Evolutionary conservation across 2,113 vertebrate species (phyloP).

Genomic region (Xyrauchen texanus): DNA sequence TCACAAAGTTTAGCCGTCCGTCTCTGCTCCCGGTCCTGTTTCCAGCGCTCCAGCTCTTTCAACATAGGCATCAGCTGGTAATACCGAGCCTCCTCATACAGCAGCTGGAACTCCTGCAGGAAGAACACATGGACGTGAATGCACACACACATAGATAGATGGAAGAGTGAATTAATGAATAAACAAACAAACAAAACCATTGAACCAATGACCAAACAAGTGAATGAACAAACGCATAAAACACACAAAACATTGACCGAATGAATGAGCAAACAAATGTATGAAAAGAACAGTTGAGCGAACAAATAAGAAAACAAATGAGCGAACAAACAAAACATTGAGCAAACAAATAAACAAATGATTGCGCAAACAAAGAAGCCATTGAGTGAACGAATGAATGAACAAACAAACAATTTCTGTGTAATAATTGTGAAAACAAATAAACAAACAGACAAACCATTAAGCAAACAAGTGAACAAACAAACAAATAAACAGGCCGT

Average conservation of each 20-base stretch:
- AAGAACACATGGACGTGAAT: constrained; percentile 1
- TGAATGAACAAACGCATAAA: not conserved
- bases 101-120: constrained; percentile 91
- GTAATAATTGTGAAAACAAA: not conserved
- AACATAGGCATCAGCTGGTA: constrained; percentile 98
- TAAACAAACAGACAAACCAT: not conserved
- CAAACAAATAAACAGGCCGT: not conserved
- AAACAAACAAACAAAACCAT: not conserved
- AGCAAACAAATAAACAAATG: not conserved
- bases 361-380: not conserved
- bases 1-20: constrained; percentile 89
- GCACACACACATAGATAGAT: not conserved
- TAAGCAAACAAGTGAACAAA: not conserved
- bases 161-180: not conserved
- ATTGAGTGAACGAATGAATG: not conserved
- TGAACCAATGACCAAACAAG: too few relatives aligned
- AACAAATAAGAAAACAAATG: not conserved
- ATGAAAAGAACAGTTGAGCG: not conserved
- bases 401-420: not conserved
- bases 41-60: constrained; percentile 97
- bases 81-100: constrained; percentile 96
- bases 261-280: not conserved
- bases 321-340: not conserved
- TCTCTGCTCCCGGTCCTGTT: constrained; percentile 93
- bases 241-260: not conserved